These are phyloP conservation scores for Parapsyche elsis DNA, from an alignment of 1,140 invertebrate species.

Conservation along the genomic window DNA sequence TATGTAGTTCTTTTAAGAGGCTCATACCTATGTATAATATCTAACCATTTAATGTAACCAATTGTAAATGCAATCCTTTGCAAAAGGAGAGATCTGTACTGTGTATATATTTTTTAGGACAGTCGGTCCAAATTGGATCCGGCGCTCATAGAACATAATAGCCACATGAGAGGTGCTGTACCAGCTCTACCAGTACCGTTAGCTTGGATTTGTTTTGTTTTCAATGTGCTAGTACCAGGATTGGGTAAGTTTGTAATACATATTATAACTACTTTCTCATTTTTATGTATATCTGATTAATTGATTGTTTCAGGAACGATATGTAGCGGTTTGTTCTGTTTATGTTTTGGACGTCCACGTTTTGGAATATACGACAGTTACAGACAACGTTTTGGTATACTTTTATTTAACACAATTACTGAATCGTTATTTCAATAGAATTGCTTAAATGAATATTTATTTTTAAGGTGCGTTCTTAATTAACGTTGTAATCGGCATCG, in stretches of 20 bases:
- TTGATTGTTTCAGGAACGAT: constrained; percentile 77
- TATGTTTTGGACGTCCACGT: constrained; percentile 89
- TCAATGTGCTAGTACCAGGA: constrained; percentile 88
- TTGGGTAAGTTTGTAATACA: constrained; percentile 71
- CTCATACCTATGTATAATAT: neutral
- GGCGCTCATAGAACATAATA: constrained; percentile 81
- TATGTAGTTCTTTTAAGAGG: too few species aligned
- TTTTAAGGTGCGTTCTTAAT: constrained; percentile 76
- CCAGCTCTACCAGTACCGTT: constrained; percentile 85
- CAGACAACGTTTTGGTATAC: constrained; percentile 74
- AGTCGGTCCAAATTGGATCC: constrained; percentile 83
- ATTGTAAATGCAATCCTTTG: too few species aligned
- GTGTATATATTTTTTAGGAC: constrained; percentile 67
- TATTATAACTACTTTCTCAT: too few species aligned
- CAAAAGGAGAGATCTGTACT: too few species aligned
- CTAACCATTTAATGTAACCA: too few species aligned
- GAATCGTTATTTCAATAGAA: too few species aligned
- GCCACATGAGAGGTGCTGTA: constrained; percentile 88
- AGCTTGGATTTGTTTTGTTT: constrained; percentile 86
- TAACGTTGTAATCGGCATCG: constrained; percentile 84
- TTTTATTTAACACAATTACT: too few species aligned
- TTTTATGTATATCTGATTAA: constrained; percentile 1
- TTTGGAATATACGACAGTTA: constrained; percentile 80
- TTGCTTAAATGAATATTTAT: too few species aligned
- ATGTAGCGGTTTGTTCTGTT: constrained; percentile 85